Conservation (phyloP, 2,797 vertebrate species). For the Neopelma chrysocephalum region DNA sequence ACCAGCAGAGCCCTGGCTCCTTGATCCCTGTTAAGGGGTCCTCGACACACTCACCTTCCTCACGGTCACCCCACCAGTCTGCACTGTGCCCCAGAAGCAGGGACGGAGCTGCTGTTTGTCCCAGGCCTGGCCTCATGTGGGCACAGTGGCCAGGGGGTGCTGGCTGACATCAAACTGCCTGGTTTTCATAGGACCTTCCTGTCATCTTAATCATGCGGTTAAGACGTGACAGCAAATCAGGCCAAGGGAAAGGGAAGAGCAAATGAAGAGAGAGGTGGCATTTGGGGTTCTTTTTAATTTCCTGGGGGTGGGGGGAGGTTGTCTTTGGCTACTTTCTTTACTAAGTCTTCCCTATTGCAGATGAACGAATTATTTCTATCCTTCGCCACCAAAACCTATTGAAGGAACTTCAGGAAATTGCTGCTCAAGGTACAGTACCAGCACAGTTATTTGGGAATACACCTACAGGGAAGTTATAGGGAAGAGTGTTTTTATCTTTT, state of each 20-base stretch:
- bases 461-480: not conserved
- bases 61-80: not conserved
- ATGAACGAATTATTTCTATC: slow-evolving; percentile 89
- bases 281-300: not conserved
- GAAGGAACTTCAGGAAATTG: slow-evolving; percentile 91
- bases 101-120: not conserved
- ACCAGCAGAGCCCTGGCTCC: not conserved
- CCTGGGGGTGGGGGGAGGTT: not conserved
- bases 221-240: not conserved
- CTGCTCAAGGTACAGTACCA: slow-evolving; percentile 82
- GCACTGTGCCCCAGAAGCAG: not conserved
- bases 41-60: not conserved
- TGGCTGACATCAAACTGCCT: not conserved
- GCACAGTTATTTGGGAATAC: not conserved
- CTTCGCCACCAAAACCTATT: slow-evolving; percentile 91
- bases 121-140: not conserved
- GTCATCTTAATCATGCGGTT: not conserved
- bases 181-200: not conserved
- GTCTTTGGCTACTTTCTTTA: not conserved
- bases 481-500: not conserved
- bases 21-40: not conserved
- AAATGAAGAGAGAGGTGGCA: not conserved
- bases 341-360: slow-evolving; percentile 71
- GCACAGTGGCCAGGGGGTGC: rapidly evolving
- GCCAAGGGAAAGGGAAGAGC: not conserved